phyloP scores from a whole-genome alignment of 2,113 vertebrate species.

The Siniperca knerii region DNA sequence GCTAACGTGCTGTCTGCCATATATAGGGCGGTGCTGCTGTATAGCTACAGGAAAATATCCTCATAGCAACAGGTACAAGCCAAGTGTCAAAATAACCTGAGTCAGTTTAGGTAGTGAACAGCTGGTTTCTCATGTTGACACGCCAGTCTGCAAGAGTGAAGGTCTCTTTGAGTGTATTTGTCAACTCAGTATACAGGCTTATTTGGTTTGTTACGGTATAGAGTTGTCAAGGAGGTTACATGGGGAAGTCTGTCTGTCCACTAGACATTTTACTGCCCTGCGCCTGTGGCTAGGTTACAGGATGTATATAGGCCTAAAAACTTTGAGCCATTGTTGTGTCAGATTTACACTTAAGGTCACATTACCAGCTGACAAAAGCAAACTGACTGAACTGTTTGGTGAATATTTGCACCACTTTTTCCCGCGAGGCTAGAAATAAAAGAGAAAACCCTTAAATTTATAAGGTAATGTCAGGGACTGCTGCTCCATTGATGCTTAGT shows the following conservation, averaged over 20 bases:
- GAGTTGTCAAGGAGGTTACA: neutral
- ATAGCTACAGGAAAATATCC: neutral
- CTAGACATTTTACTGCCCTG: neutral
- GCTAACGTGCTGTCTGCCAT: slow-evolving; percentile 6
- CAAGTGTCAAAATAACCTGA: neutral
- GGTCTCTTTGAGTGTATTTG: neutral
- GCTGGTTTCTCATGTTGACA: slow-evolving; percentile 21
- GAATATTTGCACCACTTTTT: slow-evolving; percentile 8
- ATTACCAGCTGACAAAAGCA: neutral
- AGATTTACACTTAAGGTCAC: neutral
- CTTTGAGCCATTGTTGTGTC: neutral
- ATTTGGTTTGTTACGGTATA: neutral
- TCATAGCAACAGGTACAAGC: slow-evolving; percentile 73
- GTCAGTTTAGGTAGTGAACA: neutral
- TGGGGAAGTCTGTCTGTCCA: neutral
- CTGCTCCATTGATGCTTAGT: neutral
- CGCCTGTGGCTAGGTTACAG: neutral
- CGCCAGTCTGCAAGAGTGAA: neutral
- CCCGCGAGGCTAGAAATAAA: neutral
- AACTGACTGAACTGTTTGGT: neutral
- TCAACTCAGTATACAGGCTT: neutral
- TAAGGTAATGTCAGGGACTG: neutral
- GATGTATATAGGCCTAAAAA: neutral
- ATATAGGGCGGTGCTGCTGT: slow-evolving; percentile 40
- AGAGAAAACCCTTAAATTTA: neutral